Base-by-base conservation (phyloP, 2,797 vertebrate species). In the Hybognathus amarus region DNA sequence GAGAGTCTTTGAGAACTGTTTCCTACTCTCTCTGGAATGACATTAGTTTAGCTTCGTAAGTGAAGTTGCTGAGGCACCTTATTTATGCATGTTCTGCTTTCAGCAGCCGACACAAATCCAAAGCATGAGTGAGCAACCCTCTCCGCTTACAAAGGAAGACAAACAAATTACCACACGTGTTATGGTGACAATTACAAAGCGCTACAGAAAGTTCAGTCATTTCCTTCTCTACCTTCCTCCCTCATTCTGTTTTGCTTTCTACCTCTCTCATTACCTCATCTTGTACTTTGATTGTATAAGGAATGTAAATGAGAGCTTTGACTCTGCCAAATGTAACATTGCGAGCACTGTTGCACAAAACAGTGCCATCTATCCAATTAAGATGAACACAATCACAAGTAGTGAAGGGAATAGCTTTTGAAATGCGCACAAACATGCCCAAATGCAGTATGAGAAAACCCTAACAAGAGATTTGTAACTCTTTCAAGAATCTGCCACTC, bases 21-120 rank as follows among this genome's bases (percentile, higher is more conserved):
- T 80, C 77, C 80, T 77, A 87, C 89, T 91, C 92, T 93, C 89
- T 92, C 86, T 87, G 88, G 91, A 89, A 92, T 91, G 91, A 89
- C 90, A 92, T 93, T 91, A 91, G 89, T 87, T 85, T 82, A 88
- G 87, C 90, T n/a, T 91, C 90, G 88, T 92, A 87, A 83, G 88
- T 85, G 38, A 87, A 90, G 88, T 92, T 92, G 90, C 68, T 75
- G 61, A 79, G 77, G 50, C 78, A 69, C 64, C 78, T 59, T 80
- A 80, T 80, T 80, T 69, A 80, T 80, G 78, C 50, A 56, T 69
- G 78, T 80, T 80, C 89, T 93, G 86, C 85, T 88, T 80, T 86
- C 89, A 88, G 90, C 91, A 91, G 87, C 90, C 88, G 90, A 87
- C 90, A 89, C 89, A 89, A 87, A 83, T 85, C 87, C 90, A 90